A percentile compares a stretch with the other conserved stretches of the same genome.
Evolutionary conservation across 2,888 invertebrate species (phyloP).

Genomic region (Syrphus vitripennis): DNA sequence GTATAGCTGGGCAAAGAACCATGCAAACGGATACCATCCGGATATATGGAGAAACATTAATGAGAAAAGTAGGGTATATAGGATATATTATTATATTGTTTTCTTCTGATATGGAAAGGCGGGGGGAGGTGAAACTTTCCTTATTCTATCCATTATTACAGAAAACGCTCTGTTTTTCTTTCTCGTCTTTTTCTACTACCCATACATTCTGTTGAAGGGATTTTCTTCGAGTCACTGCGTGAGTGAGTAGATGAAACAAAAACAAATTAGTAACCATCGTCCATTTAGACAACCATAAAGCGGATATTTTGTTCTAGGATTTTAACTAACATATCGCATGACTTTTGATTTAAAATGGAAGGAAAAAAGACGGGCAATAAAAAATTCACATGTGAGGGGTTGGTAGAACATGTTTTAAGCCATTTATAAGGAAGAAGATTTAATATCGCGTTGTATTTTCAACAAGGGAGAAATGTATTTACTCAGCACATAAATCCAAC

Average conservation of each 20-base stretch:
- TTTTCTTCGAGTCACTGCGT: constrained; percentile 29
- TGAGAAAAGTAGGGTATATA: constrained; percentile 38
- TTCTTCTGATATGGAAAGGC: not conserved
- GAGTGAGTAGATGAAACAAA: constrained; percentile 4
- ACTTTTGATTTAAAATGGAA: constrained; percentile 42
- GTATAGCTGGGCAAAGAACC: not conserved
- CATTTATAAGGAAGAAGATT: not conserved
- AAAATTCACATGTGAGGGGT: not conserved
- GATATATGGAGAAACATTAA: constrained; percentile 41
- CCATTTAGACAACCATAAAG: constrained; percentile 1
- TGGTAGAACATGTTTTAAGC: not conserved
- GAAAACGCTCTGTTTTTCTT: not conserved
- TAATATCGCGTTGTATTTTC: too few species aligned
- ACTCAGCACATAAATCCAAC: too few species aligned
- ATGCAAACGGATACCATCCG: constrained; percentile 14
- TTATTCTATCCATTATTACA: constrained; percentile 38
- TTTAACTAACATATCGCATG: not conserved
- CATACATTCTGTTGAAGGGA: not conserved
- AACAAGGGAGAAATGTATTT: too few species aligned
- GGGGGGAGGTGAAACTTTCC: constrained; percentile 42
- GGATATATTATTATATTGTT: not conserved
- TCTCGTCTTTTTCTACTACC: not conserved
- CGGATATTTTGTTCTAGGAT: not conserved
- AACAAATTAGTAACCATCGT: constrained; percentile 28
- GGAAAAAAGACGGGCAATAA: too few species aligned